phyloP scores from a whole-genome alignment of 2,888 invertebrate genomes.

The Rhopalosiphum nymphaeae region DNA sequence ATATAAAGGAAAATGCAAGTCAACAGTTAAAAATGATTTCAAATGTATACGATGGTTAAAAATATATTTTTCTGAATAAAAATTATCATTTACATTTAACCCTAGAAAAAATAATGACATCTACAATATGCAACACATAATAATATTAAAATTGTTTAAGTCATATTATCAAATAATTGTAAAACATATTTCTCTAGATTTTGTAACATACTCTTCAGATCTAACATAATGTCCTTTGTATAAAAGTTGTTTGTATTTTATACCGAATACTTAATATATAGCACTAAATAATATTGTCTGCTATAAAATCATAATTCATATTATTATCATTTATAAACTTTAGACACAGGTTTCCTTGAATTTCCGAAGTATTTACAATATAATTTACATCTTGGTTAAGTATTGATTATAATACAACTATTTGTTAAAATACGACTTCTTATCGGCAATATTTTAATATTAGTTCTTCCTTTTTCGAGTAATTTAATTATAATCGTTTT shows the following conservation, averaged over 20 bases:
- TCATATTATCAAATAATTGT: background rate
- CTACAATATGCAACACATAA: background rate
- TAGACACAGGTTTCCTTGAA: slow-evolving; percentile 35
- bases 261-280: background rate
- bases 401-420: slow-evolving; percentile 26
- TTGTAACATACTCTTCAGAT: background rate
- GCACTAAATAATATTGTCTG: background rate
- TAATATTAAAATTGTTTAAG: background rate
- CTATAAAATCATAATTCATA: slow-evolving; percentile 27
- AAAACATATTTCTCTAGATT: background rate
- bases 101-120: background rate
- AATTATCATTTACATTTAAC: background rate
- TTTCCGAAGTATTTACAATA: slow-evolving; percentile 44
- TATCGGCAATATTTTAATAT: background rate
- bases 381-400: slow-evolving; percentile 26
- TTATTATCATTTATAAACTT: slow-evolving; percentile 35
- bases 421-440: slow-evolving; percentile 33
- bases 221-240: background rate
- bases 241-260: background rate
- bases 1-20: background rate
- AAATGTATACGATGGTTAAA: background rate
- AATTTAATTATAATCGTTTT: slow-evolving; percentile 35
- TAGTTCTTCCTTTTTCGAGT: slow-evolving; percentile 2
- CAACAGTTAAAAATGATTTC: background rate
- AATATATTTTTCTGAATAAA: background rate